Evolutionary conservation across 2,797 vertebrate species (phyloP).

Genomic region (Acanthopagrus latus): DNA sequence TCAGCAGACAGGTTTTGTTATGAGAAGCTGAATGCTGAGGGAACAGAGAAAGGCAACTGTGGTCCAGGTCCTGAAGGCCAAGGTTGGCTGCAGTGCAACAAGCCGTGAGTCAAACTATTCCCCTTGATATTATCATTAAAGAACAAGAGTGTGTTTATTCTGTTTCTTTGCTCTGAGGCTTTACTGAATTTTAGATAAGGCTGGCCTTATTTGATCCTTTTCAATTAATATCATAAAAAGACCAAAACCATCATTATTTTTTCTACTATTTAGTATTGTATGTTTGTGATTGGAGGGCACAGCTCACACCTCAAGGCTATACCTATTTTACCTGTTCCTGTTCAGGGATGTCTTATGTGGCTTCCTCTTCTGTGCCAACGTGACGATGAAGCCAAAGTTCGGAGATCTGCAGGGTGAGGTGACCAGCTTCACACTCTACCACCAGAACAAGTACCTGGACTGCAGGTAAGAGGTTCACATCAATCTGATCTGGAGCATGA

Average conservation of each 20-base stretch:
- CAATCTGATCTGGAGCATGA: not conserved
- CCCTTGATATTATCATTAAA: not conserved
- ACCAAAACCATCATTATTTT: not conserved
- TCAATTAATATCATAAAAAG: not conserved
- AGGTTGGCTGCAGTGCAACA: constrained; percentile 94
- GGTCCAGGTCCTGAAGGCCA: constrained; percentile 88
- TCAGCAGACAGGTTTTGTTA: constrained; percentile 95
- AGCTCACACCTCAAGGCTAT: not conserved
- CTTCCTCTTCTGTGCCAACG: constrained; percentile 93
- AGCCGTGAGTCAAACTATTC: constrained; percentile 88
- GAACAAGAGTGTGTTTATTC: not conserved
- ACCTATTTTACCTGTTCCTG: not conserved
- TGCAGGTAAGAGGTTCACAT: constrained; percentile 86
- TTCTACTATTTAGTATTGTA: not conserved
- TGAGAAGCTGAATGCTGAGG: constrained; percentile 95
- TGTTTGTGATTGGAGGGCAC: not conserved
- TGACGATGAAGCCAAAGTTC: constrained; percentile 89
- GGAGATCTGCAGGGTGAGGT: constrained; percentile 93
- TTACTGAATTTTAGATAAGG: not conserved
- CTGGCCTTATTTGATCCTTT: not conserved
- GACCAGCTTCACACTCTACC: constrained; percentile 94
- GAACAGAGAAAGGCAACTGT: constrained; percentile 94
- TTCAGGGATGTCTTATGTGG: constrained; percentile 93
- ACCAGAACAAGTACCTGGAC: constrained; percentile 95
- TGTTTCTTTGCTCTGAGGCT: not conserved